phyloP scores from a whole-genome alignment of 2,888 invertebrate genomes.

The Hofmannophila pseudospretella region DNA sequence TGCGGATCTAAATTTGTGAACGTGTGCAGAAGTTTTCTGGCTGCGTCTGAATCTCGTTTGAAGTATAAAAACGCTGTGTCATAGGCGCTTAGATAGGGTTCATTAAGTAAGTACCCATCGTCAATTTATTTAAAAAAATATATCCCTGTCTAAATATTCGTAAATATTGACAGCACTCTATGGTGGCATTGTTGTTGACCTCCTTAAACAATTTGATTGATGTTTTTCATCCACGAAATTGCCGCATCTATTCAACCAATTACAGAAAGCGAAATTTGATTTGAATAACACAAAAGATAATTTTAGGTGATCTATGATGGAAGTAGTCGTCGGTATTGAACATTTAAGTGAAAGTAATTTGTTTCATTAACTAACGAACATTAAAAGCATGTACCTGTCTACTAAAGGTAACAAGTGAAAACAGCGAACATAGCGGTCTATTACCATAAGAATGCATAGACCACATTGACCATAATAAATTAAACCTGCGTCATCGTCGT shows the following conservation, averaged over 20 bases:
- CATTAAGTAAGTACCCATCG: too few relatives aligned
- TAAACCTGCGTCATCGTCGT: too few relatives aligned
- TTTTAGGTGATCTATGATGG: constrained; percentile 33
- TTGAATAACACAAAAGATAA: constrained; percentile 25
- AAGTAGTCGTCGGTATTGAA: constrained; percentile 28
- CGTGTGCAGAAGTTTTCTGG: too few relatives aligned
- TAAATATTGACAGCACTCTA: too few relatives aligned
- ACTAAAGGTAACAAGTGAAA: constrained; percentile 16
- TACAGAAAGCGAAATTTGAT: constrained; percentile 34
- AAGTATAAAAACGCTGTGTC: too few relatives aligned
- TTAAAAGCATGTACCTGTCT: neutral
- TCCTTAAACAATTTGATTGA: constrained; percentile 20
- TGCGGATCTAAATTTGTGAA: too few relatives aligned
- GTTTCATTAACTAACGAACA: neutral
- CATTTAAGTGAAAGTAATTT: constrained; percentile 16
- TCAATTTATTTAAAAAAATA: too few relatives aligned
- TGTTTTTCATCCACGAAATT: constrained; percentile 19
- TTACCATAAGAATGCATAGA: too few relatives aligned
- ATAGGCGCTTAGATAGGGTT: too few relatives aligned
- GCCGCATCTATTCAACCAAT: constrained; percentile 1
- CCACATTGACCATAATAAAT: too few relatives aligned
- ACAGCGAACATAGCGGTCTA: constrained; percentile 5
- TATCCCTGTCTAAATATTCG: too few relatives aligned
- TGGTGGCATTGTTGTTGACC: neutral
- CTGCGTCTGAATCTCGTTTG: too few relatives aligned